Evolutionary conservation across 2,113 vertebrate genomes (phyloP).

Genomic region (Pluvianellus socialis): DNA sequence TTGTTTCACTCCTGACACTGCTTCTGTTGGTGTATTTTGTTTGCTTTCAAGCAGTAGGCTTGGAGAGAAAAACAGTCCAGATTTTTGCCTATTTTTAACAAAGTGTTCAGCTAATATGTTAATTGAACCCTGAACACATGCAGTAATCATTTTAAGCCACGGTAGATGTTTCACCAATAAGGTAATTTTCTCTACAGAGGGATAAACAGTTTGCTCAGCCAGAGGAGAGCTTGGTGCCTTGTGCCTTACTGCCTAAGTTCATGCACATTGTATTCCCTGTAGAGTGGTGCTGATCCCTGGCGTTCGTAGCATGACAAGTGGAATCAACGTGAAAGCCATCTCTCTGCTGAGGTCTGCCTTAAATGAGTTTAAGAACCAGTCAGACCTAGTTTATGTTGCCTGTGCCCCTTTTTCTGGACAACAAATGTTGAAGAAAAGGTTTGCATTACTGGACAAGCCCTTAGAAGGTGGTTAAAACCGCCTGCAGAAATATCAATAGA

Average conservation of each 20-base stretch:
- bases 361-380: not conserved
- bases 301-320: not conserved
- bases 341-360: not conserved
- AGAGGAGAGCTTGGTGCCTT: not conserved
- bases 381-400: not conserved
- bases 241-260: not conserved
- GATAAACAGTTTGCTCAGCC: not conserved
- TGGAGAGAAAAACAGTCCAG: not conserved
- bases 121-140: not conserved
- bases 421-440: not conserved
- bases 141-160: not conserved
- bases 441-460: not conserved
- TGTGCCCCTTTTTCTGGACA: not conserved
- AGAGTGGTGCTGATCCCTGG: not conserved
- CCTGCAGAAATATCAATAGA: not conserved
- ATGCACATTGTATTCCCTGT: fast-evolving
- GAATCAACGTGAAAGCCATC: not conserved
- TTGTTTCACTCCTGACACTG: not conserved
- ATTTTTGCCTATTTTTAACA: not conserved
- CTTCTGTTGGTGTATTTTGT: not conserved
- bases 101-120: not conserved
- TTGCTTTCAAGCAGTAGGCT: not conserved
- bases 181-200: not conserved
- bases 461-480: not conserved
- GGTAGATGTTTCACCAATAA: not conserved